Evolutionary conservation across 2,113 vertebrate species (phyloP).

Genomic region (Lipophrys pholis): DNA sequence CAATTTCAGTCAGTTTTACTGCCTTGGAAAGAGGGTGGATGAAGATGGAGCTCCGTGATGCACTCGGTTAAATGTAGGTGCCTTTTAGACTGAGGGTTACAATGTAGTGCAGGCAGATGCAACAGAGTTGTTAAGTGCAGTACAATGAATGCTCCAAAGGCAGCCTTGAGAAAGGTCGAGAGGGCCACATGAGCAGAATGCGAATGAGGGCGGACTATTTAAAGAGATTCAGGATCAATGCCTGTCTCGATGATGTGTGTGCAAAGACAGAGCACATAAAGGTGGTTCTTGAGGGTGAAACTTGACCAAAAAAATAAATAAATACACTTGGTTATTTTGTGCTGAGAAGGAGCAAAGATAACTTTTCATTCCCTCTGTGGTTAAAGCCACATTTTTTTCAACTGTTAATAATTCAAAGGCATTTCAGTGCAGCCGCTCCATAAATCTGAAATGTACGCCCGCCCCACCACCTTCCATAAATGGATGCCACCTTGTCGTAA

Average conservation of each 20-base stretch:
- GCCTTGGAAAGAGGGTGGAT: constrained; percentile 34
- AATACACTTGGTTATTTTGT: constrained; percentile 9
- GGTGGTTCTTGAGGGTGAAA: constrained; percentile 42
- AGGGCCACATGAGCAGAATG: constrained; percentile 52
- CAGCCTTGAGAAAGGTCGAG: constrained; percentile 65
- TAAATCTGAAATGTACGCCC: constrained; percentile 18
- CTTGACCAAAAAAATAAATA: background rate
- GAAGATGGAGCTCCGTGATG: constrained; percentile 5
- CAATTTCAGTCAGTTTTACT: constrained; percentile 53
- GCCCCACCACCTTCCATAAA: constrained; percentile 2
- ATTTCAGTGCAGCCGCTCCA: constrained; percentile 5
- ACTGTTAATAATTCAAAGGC: constrained; percentile 31
- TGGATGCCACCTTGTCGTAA: constrained; percentile 29
- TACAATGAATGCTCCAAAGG: constrained; percentile 62
- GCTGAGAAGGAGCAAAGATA: background rate
- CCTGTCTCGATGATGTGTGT: constrained; percentile 41
- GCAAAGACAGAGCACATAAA: constrained; percentile 28
- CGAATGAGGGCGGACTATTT: constrained; percentile 56
- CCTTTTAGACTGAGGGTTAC: constrained; percentile 48
- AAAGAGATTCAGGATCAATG: constrained; percentile 64
- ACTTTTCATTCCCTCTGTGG: constrained; percentile 12
- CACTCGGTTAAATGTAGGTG: constrained; percentile 55
- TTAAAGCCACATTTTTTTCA: constrained; percentile 12
- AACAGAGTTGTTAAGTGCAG: constrained; percentile 45
- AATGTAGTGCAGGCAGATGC: constrained; percentile 29